Conservation (phyloP, 2,797 vertebrate genomes). For the Enteromius argenteus region DNA sequence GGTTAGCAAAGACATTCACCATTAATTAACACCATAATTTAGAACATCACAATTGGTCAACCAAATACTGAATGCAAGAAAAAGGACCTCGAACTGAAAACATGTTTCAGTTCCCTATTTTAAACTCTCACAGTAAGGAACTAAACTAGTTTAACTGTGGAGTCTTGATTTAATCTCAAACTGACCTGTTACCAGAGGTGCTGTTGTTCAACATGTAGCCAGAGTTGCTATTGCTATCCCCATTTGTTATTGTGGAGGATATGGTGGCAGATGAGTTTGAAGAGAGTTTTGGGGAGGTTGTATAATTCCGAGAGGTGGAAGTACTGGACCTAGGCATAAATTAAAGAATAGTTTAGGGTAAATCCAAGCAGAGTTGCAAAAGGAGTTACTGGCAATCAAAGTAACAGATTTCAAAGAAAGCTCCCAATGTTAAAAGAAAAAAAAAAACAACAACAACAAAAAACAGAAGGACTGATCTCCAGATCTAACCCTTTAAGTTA, state of each 20-base stretch:
- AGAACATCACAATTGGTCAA: neutral
- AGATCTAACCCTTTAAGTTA: neutral
- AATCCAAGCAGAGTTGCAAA: neutral
- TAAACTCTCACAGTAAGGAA: neutral
- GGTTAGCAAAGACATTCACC: neutral
- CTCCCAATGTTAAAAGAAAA: neutral
- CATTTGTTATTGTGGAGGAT: conserved; percentile 91
- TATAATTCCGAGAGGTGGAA: conserved; percentile 91
- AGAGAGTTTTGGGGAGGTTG: conserved; percentile 93
- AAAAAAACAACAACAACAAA: neutral
- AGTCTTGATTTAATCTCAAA: neutral
- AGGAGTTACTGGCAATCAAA: neutral
- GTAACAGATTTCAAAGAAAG: neutral
- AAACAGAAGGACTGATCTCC: neutral
- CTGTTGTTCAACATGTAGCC: conserved; percentile 89
- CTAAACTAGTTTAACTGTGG: neutral
- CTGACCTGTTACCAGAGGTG: conserved; percentile 84
- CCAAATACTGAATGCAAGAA: neutral
- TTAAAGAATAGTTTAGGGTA: neutral
- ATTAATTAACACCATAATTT: neutral
- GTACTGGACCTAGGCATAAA: conserved; percentile 86
- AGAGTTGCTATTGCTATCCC: conserved; percentile 89
- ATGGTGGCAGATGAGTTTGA: conserved; percentile 89
- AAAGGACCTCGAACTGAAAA: neutral
- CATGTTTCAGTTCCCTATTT: neutral